Evolutionary conservation across 2,888 invertebrate species (phyloP).

Genomic region (Caenorhabditis auriculariae): DNA sequence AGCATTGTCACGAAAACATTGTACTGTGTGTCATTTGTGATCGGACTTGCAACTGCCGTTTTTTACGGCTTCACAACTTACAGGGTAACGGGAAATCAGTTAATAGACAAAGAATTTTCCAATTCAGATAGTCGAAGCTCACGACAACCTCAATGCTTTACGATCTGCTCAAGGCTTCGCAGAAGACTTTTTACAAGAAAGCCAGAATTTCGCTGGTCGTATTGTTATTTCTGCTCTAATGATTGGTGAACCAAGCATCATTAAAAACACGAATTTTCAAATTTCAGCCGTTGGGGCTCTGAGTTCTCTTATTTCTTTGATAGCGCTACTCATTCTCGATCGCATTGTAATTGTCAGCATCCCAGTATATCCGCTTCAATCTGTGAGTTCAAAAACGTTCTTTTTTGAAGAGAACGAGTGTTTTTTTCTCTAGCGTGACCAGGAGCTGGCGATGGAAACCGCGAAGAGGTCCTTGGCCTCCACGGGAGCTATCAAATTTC

Average conservation of each 20-base stretch:
- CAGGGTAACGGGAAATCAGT: conserved; percentile 28
- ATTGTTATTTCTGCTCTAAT: conserved; percentile 56
- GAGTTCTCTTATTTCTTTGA: conserved; percentile 48
- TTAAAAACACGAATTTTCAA: background rate
- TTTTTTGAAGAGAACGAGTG: conserved; percentile 11
- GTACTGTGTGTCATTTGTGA: conserved; percentile 53
- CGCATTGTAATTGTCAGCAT: conserved; percentile 51
- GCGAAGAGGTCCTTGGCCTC: conserved; percentile 39
- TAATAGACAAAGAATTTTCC: background rate
- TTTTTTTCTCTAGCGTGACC: conserved; percentile 44
- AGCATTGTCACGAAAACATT: conserved; percentile 60
- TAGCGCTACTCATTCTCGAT: conserved; percentile 51
- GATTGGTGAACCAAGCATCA: conserved; percentile 34
- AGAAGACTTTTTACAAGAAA: conserved; percentile 48
- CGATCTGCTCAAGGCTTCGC: conserved; percentile 32
- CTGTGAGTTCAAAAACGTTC: conserved; percentile 23
- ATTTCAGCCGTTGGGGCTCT: conserved; percentile 41
- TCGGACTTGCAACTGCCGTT: conserved; percentile 55
- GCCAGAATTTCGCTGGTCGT: conserved; percentile 52
- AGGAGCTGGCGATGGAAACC: conserved; percentile 45
- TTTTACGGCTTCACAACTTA: conserved; percentile 63
- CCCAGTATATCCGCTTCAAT: conserved; percentile 47
- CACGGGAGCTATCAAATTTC: conserved; percentile 53
- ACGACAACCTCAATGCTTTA: conserved; percentile 23
- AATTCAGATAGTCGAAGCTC: conserved; percentile 33